Conservation (phyloP, 2,113 vertebrate genomes). For the Rafetus swinhoei region DNA sequence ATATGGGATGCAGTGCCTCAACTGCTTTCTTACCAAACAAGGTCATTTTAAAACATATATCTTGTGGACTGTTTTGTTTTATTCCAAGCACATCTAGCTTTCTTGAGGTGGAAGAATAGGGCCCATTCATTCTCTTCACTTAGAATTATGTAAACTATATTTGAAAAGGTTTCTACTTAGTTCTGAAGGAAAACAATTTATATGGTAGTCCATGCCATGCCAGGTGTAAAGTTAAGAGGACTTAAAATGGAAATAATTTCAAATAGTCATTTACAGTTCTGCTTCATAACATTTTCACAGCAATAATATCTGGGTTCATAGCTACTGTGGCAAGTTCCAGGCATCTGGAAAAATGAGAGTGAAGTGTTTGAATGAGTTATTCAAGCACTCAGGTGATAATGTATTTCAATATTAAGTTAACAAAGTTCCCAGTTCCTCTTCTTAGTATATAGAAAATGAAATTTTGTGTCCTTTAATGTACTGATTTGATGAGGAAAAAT, state of each 20-base stretch:
- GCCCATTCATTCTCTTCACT: background rate
- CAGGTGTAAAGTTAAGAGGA: conserved; percentile 36
- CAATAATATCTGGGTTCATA: conserved; percentile 71
- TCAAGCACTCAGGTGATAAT: conserved; percentile 45
- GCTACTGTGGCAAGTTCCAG: conserved; percentile 67
- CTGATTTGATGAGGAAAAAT: conserved; percentile 65
- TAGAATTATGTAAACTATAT: background rate
- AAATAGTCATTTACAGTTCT: conserved; percentile 44
- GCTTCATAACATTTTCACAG: conserved; percentile 58
- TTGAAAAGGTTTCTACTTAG: background rate
- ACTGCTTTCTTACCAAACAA: background rate
- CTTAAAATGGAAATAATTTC: conserved; percentile 57
- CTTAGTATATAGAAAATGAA: conserved; percentile 58
- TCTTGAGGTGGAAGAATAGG: background rate
- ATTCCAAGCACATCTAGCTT: background rate
- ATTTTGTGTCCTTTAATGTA: conserved; percentile 57
- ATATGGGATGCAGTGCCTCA: too few species aligned
- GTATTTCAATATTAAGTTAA: conserved; percentile 55
- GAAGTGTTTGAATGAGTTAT: conserved; percentile 51
- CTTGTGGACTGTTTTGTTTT: background rate
- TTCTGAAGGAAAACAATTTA: background rate
- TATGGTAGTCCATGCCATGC: conserved; percentile 5
- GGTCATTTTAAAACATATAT: background rate
- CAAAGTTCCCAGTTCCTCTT: conserved; percentile 53
- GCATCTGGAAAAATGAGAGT: conserved; percentile 42